Evolutionary conservation across 2,797 vertebrate species (phyloP).

Genomic region (Geotria australis): DNA sequence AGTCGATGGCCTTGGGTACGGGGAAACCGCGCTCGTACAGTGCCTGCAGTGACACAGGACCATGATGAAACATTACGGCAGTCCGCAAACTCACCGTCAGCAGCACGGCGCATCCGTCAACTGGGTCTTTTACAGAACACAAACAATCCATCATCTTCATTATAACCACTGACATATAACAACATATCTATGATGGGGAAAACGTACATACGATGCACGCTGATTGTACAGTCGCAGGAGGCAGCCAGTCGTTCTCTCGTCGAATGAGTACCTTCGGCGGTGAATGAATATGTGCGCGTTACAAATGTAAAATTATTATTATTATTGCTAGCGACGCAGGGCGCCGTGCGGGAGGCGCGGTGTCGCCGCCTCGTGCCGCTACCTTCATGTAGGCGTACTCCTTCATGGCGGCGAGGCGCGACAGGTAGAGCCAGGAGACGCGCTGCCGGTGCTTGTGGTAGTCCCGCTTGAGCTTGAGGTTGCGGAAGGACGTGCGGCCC

Average conservation of each 20-base stretch:
- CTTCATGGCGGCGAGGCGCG: constrained; percentile 76
- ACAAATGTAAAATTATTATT: no score
- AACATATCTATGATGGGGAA: no score
- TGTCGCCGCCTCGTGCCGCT: constrained; percentile 1
- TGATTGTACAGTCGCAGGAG: no score
- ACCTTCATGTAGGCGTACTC: constrained; percentile 98
- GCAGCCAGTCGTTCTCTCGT: no score
- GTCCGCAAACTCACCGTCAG: neutral
- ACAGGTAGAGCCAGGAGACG: constrained; percentile 89
- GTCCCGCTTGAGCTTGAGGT: constrained; percentile 85
- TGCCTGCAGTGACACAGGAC: constrained; percentile 13
- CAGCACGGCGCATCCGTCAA: neutral
- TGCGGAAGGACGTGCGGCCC: constrained; percentile 75
- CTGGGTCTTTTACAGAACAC: no score
- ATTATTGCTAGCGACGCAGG: no score
- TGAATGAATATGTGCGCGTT: no score
- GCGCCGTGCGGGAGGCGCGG: no score
- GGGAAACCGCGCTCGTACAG: constrained; percentile 64
- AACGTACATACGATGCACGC: no score
- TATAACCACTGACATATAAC: no score
- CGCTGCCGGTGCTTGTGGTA: constrained; percentile 71
- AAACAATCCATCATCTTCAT: no score
- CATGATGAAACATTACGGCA: constrained; percentile 5
- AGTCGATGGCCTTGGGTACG: constrained; percentile 76
- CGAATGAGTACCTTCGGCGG: no score